Percentiles rank a stretch among this genome's conserved stretches.
Evolutionary conservation across 2,113 vertebrate genomes (phyloP).

Genomic region (Menura novaehollandiae): DNA sequence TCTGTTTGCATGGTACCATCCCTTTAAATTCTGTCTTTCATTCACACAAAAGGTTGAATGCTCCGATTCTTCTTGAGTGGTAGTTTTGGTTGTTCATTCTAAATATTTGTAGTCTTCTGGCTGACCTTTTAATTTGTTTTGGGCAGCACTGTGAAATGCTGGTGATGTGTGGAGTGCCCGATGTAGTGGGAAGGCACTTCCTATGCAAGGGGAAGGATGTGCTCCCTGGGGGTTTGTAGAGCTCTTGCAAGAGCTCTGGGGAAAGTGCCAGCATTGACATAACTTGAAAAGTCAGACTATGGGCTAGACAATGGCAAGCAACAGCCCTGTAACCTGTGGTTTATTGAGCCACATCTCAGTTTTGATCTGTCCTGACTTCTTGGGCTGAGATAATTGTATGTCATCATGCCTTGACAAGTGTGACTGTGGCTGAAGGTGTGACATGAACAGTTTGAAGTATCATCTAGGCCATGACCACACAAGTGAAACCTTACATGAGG

Average conservation of each 20-base stretch:
- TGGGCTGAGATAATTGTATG: background rate
- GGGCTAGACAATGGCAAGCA: background rate
- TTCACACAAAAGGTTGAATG: background rate
- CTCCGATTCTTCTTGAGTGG: background rate
- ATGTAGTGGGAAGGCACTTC: background rate
- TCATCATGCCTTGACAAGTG: background rate
- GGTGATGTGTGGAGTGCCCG: background rate
- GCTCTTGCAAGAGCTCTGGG: background rate
- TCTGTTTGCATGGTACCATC: background rate
- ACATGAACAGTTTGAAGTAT: background rate
- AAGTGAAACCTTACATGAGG: background rate
- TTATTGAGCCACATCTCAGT: background rate
- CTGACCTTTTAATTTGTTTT: background rate
- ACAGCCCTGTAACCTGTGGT: background rate
- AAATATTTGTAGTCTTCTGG: background rate
- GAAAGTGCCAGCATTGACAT: background rate
- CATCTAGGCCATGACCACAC: background rate
- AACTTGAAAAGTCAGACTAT: background rate
- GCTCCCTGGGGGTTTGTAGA: background rate
- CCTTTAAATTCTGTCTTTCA: background rate
- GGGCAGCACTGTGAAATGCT: background rate
- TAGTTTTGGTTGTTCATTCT: background rate
- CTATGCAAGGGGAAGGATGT: background rate
- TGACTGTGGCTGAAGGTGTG: background rate
- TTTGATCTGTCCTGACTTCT: background rate